Conservation (phyloP, 2,888 invertebrate genomes). For the Coleophora flavipennella region DNA sequence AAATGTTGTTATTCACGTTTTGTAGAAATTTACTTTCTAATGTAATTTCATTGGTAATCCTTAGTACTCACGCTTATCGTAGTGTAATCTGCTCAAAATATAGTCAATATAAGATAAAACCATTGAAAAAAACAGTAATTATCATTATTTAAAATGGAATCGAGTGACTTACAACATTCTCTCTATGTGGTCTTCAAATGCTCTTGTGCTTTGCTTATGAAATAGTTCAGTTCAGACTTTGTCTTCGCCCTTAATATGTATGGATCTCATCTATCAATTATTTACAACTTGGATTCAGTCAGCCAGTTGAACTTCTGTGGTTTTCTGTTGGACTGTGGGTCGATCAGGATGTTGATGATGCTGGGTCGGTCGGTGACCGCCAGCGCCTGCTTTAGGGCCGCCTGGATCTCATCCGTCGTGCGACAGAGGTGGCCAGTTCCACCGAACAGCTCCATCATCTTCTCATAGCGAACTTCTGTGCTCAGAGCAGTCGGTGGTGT, state of each 20-base stretch:
- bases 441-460: slow-evolving; percentile 90
- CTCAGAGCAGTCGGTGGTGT: slow-evolving; percentile 88
- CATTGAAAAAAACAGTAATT: too few species aligned
- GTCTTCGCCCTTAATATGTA: not conserved
- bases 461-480: slow-evolving; percentile 88
- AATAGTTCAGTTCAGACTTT: not conserved
- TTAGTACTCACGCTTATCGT: too few species aligned
- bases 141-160: too few species aligned
- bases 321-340: slow-evolving; percentile 90
- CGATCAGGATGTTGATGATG: slow-evolving; percentile 92
- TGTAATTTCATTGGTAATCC: too few species aligned
- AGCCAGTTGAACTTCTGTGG: slow-evolving; percentile 93
- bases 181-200: too few species aligned
- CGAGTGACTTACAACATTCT: too few species aligned
- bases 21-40: too few species aligned
- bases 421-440: slow-evolving; percentile 85
- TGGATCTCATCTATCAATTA: not conserved
- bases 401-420: slow-evolving; percentile 82
- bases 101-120: too few species aligned
- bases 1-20: too few species aligned
- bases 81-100: too few species aligned
- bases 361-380: slow-evolving; percentile 82
- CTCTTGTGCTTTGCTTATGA: too few species aligned
- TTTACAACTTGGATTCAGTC: slow-evolving; percentile 90
- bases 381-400: slow-evolving; percentile 78